Conservation (phyloP, 2,797 vertebrate genomes). For the Spatula versicolor region DNA sequence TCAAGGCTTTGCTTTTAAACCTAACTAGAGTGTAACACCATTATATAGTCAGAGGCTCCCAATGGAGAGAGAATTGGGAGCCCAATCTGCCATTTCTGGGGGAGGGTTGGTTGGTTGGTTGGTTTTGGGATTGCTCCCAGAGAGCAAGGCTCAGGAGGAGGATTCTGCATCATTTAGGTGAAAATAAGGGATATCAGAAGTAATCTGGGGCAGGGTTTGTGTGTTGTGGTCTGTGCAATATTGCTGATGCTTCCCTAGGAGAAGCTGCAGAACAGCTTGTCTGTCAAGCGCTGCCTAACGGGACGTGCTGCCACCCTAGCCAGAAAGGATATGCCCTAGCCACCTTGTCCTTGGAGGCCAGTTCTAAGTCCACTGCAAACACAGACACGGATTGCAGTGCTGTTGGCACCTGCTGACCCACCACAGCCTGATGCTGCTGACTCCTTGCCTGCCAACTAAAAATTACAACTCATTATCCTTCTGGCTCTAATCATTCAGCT, state of each 20-base stretch:
- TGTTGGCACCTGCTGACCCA: not conserved
- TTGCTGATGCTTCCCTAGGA: not conserved
- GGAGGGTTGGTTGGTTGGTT: not conserved
- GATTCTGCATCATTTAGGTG: not conserved
- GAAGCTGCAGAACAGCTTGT: not conserved
- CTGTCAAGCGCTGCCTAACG: not conserved
- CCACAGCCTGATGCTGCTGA: not conserved
- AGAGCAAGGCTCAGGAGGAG: not conserved
- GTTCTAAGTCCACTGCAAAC: not conserved
- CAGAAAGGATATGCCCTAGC: not conserved
- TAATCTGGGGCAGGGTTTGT: not conserved
- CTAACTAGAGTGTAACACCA: not conserved
- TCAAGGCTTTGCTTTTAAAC: slow-evolving; percentile 26
- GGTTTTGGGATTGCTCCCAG: not conserved
- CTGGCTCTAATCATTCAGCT: not conserved
- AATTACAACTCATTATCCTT: not conserved
- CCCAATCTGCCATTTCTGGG: slow-evolving; percentile 4
- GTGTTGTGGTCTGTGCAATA: not conserved
- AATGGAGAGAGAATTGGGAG: slow-evolving; percentile 13
- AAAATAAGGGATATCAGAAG: not conserved
- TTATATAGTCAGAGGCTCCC: not conserved
- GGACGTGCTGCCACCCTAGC: not conserved
- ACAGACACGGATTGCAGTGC: not conserved
- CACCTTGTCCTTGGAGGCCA: not conserved
- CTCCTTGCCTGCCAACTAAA: not conserved